These are phyloP conservation scores for Spinus pinus DNA, from an alignment of 2,797 vertebrate species.

Conservation along the genomic window DNA sequence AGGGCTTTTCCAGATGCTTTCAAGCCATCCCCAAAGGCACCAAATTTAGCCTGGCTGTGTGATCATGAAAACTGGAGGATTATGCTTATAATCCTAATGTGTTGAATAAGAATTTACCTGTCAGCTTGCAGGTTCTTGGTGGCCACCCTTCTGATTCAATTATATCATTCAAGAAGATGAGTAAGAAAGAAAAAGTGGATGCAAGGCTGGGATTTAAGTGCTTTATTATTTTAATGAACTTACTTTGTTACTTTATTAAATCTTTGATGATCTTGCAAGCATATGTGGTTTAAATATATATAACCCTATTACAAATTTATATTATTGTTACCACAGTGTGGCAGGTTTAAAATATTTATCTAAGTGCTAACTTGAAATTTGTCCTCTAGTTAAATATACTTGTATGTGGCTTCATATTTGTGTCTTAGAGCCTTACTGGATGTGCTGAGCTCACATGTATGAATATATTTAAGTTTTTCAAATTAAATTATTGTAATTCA, in stretches of 20 bases:
- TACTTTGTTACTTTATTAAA: conserved; percentile 32
- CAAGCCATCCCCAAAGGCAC: neutral
- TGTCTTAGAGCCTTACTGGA: neutral
- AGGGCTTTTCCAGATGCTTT: neutral
- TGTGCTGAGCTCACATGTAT: neutral
- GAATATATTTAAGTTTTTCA: neutral
- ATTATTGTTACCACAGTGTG: neutral
- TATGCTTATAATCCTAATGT: neutral
- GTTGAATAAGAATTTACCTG: neutral
- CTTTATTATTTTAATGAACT: neutral
- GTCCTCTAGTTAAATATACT: neutral
- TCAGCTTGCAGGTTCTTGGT: neutral
- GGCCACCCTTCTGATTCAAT: neutral
- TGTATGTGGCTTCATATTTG: neutral
- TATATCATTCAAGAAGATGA: neutral
- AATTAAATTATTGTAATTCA: neutral
- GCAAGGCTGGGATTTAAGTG: neutral
- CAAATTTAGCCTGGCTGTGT: neutral
- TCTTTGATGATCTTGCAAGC: conserved; percentile 17
- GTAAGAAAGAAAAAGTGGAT: neutral
- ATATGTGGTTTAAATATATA: neutral
- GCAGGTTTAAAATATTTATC: neutral
- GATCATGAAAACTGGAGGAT: neutral
- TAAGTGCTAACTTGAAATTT: neutral
- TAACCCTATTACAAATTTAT: neutral